Base-by-base conservation (phyloP, 1,140 invertebrate genomes). In the Lepidurus packardi region DNA sequence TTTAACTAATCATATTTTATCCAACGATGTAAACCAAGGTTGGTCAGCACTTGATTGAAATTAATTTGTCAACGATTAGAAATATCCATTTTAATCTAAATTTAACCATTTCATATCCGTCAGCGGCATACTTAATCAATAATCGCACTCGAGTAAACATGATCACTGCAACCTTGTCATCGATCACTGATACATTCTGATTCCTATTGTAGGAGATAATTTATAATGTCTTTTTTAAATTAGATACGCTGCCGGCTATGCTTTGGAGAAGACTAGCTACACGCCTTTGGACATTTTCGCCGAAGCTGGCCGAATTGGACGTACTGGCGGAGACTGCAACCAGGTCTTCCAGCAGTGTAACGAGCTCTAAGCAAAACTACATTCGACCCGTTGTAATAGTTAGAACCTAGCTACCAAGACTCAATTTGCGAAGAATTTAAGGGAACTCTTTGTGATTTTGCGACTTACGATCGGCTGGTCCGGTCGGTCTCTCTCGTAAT, bases 331-430 rank as follows among this genome's bases (percentile, higher is more conserved):
- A 78, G 91, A 94, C 83, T 96, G 94, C 82, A 89, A 90, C 82
- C 90, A 91, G 82, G 86, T 93, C 74, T 95, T 93, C 86, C 86
- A 93, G 79, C 89, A 93, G 82, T 96, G 94, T 85, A 95, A 95
- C 85, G 92, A 94, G 86, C 90, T 94, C 85, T 94, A 91, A 81
- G 45, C 13, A 80, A 74, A 13, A 16, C 43, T 3, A 44, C 53
- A 21, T 44, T 44, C 21, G 43, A 44, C 25, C 45, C n/a, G 21
- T 76, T 76, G 75, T n/a, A 76, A n/a, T 25, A 47, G 43, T 76
- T 41, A 76, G 21, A 65, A 65, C 21, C 21, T 65, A 65, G 13
- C 53, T 7, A 65, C 53, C 16, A 77, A 77, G 47, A 77, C 24
- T 77, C 24, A 11, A 75, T 21, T 24, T 75, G 25, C 25, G 43